Percentiles rank a stretch among this genome's conserved stretches.
phyloP scores from a whole-genome alignment of 2,888 invertebrate species.

The Synergus laeviventris region DNA sequence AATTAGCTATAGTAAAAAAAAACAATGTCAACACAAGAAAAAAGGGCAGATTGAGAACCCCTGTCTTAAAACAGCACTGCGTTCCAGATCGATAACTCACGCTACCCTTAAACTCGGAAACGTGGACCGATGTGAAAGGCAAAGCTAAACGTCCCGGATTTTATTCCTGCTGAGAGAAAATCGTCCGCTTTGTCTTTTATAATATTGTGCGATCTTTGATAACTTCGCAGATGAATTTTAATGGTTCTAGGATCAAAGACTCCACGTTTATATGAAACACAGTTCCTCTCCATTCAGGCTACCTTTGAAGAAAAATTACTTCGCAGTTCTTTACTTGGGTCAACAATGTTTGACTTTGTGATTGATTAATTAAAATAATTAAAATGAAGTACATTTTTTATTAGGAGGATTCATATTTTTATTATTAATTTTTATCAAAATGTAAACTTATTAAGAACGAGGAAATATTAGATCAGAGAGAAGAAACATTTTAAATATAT shows the following conservation, averaged over 20 bases:
- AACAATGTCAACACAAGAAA: slow-evolving; percentile 28
- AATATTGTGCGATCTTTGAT: slow-evolving; percentile 11
- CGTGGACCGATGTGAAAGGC: slow-evolving; percentile 60
- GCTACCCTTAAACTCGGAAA: slow-evolving; percentile 69
- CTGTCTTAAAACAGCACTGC: slow-evolving; percentile 69
- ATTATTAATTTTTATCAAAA: no score
- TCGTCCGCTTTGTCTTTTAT: background rate
- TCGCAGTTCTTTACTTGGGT: background rate
- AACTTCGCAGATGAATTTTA: slow-evolving; percentile 4
- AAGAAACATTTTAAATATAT: no score
- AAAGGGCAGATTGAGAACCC: slow-evolving; percentile 63
- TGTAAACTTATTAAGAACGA: no score
- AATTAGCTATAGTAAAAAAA: slow-evolving; percentile 20
- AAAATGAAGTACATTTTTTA: no score
- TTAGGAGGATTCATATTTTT: no score
- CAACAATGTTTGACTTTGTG: background rate
- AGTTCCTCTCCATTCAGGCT: background rate
- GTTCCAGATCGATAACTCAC: slow-evolving; percentile 69
- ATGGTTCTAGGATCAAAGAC: slow-evolving; percentile 1
- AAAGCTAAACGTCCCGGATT: slow-evolving; percentile 49
- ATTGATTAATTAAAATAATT: no score
- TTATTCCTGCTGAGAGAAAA: slow-evolving; percentile 35
- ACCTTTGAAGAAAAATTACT: background rate
- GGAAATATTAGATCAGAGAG: no score
- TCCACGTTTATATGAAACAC: background rate